These are phyloP conservation scores for Nasonia oneida DNA, from an alignment of 2,888 invertebrate species.

Conservation along the genomic window DNA sequence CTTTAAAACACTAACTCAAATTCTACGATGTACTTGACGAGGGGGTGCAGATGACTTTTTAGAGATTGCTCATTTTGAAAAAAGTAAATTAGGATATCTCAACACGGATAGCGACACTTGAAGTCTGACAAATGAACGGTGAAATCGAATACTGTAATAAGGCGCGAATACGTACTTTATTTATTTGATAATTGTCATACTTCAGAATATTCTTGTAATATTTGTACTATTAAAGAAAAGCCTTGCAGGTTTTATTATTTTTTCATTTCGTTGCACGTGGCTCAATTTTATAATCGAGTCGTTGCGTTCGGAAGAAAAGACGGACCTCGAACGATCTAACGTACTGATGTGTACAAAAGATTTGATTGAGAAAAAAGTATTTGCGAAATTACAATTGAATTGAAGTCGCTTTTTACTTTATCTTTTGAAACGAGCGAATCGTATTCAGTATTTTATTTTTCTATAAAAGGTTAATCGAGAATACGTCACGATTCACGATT, in stretches of 20 bases:
- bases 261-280: constrained; percentile 41
- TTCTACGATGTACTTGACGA: constrained; percentile 24
- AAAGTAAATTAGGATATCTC: constrained; percentile 23
- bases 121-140: constrained; percentile 51
- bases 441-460: constrained; percentile 54
- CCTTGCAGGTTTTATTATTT: constrained; percentile 22
- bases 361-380: constrained; percentile 41
- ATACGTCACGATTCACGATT: constrained; percentile 25
- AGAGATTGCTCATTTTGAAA: constrained; percentile 23
- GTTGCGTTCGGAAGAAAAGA: constrained; percentile 21
- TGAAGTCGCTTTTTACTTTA: constrained; percentile 45
- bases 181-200: constrained; percentile 53
- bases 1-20: constrained; percentile 33
- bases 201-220: constrained; percentile 59
- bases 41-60: constrained; percentile 27
- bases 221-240: constrained; percentile 37
- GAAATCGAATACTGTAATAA: constrained; percentile 43
- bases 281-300: constrained; percentile 31
- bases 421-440: constrained; percentile 11
- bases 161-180: constrained; percentile 48
- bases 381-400: constrained; percentile 52
- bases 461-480: constrained; percentile 33
- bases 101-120: constrained; percentile 20
- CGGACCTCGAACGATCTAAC: constrained; percentile 35
- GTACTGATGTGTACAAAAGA: background rate